phyloP scores from a whole-genome alignment of 2,113 vertebrate genomes.

The Sebastes schlegelii region DNA sequence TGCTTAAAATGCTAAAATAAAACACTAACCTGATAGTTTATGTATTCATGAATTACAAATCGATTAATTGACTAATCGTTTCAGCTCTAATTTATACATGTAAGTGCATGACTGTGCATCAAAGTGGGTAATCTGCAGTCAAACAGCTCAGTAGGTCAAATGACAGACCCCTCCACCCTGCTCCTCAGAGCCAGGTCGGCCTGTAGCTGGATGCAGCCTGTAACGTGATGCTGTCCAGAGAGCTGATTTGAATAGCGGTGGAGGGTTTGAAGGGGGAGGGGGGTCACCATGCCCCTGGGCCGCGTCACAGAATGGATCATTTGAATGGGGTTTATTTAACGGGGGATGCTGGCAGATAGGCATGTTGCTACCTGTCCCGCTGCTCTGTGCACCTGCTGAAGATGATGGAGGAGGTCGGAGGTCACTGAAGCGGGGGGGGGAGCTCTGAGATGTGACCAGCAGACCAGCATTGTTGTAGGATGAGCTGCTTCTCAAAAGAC shows the following conservation, averaged over 20 bases:
- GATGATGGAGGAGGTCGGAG: constrained; percentile 43
- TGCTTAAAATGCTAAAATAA: neutral
- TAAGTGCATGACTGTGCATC: neutral
- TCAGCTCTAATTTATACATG: neutral
- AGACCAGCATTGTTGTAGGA: neutral
- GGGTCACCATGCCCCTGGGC: constrained; percentile 48
- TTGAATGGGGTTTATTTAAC: constrained; percentile 65
- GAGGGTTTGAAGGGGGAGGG: constrained; percentile 14
- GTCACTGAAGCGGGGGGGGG: neutral
- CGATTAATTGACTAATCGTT: neutral
- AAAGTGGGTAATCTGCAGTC: neutral
- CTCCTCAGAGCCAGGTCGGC: constrained; percentile 25
- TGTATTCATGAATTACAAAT: neutral
- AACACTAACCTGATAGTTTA: neutral
- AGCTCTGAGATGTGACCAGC: neutral
- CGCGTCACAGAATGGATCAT: constrained; percentile 45
- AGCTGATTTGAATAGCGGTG: constrained; percentile 76
- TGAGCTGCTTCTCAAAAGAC: neutral
- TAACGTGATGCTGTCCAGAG: constrained; percentile 65
- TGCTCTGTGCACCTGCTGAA: constrained; percentile 69
- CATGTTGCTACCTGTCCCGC: constrained; percentile 40
- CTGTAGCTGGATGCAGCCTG: constrained; percentile 32
- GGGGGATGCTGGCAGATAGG: constrained; percentile 39
- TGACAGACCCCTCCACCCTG: constrained; percentile 40
- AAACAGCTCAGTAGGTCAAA: constrained; percentile 27